Percentiles rank a stretch among this genome's conserved stretches.
These are phyloP conservation scores for Dasyornis broadbenti DNA, from an alignment of 2,113 vertebrate species.

Conservation along the genomic window DNA sequence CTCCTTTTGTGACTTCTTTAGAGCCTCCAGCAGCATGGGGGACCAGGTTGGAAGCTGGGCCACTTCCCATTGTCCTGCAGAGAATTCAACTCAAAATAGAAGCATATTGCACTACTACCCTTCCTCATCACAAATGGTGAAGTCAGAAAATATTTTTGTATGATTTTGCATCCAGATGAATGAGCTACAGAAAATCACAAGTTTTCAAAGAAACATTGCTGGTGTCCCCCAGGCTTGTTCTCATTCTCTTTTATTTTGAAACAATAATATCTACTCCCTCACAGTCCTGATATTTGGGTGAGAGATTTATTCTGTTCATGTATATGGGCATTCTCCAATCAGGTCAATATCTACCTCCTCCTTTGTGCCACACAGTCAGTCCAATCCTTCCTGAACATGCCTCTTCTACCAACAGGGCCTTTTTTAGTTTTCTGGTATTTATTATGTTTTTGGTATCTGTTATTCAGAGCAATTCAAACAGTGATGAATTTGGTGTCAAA, in stretches of 20 bases:
- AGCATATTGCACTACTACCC: neutral
- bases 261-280: neutral
- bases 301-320: neutral
- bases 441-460: neutral
- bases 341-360: neutral
- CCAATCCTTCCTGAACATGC: neutral
- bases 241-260: neutral
- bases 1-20: accelerated
- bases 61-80: neutral
- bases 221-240: neutral
- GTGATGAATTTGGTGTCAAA: neutral
- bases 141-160: neutral
- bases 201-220: neutral
- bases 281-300: neutral
- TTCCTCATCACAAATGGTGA: neutral
- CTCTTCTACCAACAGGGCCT: neutral
- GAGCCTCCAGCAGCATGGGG: neutral
- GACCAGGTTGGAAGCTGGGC: accelerated
- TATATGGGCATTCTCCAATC: neutral
- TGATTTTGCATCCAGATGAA: neutral
- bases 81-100: neutral
- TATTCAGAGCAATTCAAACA: neutral
- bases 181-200: neutral
- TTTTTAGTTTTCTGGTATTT: neutral
- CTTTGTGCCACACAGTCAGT: neutral